Conservation (phyloP, 2,797 vertebrate species). For the Fundulus diaphanus region DNA sequence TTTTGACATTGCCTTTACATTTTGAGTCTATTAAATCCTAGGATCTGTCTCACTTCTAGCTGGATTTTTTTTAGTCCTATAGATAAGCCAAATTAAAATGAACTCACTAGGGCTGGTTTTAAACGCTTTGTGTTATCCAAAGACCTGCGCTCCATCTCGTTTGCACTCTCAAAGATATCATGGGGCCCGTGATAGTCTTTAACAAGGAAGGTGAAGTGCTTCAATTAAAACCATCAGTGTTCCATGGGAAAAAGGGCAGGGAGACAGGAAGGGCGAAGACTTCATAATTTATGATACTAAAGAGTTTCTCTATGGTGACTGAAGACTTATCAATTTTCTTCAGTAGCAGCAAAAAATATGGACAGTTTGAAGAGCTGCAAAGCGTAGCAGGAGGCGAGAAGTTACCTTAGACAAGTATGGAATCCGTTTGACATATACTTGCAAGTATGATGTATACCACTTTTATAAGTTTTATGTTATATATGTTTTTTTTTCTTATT, state of each 20-base stretch:
- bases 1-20: constrained; percentile 84
- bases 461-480: too few species aligned
- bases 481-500: too few species aligned
- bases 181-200: constrained; percentile 84
- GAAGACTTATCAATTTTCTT: constrained; percentile 66
- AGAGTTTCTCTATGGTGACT: constrained; percentile 63
- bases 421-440: constrained; percentile 52
- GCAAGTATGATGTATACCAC: too few species aligned
- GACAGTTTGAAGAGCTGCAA: constrained; percentile 50
- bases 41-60: constrained; percentile 85
- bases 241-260: constrained; percentile 71
- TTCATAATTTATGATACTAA: constrained; percentile 80
- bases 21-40: constrained; percentile 85
- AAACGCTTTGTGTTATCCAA: constrained; percentile 85
- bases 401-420: constrained; percentile 49
- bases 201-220: constrained; percentile 85
- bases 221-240: constrained; percentile 84
- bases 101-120: constrained; percentile 82
- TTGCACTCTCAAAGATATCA: constrained; percentile 80
- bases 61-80: constrained; percentile 71
- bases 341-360: constrained; percentile 59
- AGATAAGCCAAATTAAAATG: constrained; percentile 89
- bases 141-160: constrained; percentile 77
- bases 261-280: constrained; percentile 64
- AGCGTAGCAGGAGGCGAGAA: constrained; percentile 19